These are phyloP conservation scores for Cyclophora punctaria DNA, from an alignment of 2,888 invertebrate species.

Conservation along the genomic window DNA sequence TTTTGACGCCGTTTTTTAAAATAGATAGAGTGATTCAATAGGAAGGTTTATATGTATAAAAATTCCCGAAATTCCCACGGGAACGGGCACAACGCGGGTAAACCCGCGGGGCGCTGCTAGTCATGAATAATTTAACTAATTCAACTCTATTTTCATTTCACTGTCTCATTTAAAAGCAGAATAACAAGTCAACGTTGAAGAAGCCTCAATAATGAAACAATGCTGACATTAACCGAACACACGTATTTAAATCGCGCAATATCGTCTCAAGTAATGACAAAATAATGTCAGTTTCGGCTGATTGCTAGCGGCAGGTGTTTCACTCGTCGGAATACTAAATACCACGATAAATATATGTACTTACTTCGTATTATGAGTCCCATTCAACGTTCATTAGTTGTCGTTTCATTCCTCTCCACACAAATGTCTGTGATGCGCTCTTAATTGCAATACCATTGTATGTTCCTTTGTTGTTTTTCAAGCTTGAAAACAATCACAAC, in stretches of 20 bases:
- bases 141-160: too few species aligned
- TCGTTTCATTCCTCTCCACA: constrained; percentile 33
- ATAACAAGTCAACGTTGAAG: too few species aligned
- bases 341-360: constrained; percentile 26
- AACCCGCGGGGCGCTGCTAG: too few species aligned
- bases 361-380: constrained; percentile 18
- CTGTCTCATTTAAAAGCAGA: too few species aligned
- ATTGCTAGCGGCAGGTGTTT: constrained; percentile 51
- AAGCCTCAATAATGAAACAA: background rate
- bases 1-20: too few species aligned
- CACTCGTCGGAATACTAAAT: constrained; percentile 47
- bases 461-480: too few species aligned
- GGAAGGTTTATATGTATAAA: too few species aligned
- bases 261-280: constrained; percentile 51
- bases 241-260: constrained; percentile 42
- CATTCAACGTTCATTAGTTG: constrained; percentile 39
- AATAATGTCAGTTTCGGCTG: constrained; percentile 48
- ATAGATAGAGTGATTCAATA: too few species aligned
- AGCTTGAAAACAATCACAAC: background rate
- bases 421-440: constrained; percentile 2
- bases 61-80: too few species aligned
- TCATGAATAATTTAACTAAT: too few species aligned
- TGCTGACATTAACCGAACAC: constrained; percentile 26
- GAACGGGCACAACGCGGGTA: too few species aligned
- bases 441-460: background rate